Evolutionary conservation across 2,797 vertebrate species (phyloP).

Genomic region (Champsocephalus esox): DNA sequence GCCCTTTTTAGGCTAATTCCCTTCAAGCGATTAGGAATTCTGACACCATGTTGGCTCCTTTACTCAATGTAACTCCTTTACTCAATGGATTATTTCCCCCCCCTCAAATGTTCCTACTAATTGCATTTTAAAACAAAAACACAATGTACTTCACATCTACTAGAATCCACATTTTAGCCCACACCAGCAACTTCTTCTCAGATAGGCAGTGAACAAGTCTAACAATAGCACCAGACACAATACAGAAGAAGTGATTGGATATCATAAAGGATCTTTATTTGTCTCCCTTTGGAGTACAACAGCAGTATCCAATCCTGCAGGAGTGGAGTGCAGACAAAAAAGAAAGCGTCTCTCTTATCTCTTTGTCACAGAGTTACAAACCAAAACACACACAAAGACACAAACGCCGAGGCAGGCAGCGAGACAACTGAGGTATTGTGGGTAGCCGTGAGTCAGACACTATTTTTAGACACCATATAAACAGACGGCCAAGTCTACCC

Average conservation of each 20-base stretch:
- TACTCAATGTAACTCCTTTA: background rate
- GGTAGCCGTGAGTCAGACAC: conserved; percentile 82
- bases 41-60: conserved; percentile 10
- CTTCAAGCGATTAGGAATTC: conserved; percentile 2
- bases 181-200: conserved; percentile 42
- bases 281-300: conserved; percentile 47
- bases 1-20: conserved; percentile 29
- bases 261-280: conserved; percentile 40
- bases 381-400: conserved; percentile 47
- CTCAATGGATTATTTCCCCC: background rate
- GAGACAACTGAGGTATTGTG: conserved; percentile 80
- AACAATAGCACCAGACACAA: conserved; percentile 54
- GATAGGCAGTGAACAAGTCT: conserved; percentile 34
- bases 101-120: background rate
- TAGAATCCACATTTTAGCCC: conserved; percentile 39
- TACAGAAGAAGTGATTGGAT: conserved; percentile 36
- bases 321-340: conserved; percentile 37
- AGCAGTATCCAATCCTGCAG: conserved; percentile 40
- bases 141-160: conserved; percentile 26
- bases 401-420: conserved; percentile 52
- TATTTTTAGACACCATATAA: conserved; percentile 86
- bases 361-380: conserved; percentile 58
- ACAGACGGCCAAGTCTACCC: conserved; percentile 77
- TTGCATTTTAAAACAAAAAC: conserved; percentile 22
- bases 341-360: conserved; percentile 62